Base-by-base conservation (phyloP, 2,888 invertebrate genomes). In the Melanophora roralis region DNA sequence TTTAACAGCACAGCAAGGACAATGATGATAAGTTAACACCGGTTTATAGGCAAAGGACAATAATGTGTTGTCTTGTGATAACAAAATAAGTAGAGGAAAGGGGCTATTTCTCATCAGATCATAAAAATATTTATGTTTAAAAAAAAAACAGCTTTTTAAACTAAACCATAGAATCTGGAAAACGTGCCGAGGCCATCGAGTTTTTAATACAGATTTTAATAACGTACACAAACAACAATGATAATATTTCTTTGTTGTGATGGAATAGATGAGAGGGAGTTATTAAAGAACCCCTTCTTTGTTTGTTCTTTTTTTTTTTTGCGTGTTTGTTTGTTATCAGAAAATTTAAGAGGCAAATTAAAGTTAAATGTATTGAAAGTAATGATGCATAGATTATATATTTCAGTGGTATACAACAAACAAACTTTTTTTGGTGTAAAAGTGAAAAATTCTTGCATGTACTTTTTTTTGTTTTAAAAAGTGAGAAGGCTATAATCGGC, bases 21-120 rank as follows among this genome's bases (percentile, higher is more conserved):
- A 80, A 68, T 59, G 64, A 65, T 73, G 57, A 73, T 57, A 76
- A 76, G 72, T 72, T 71, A 72, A 68, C 71, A 64, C 43, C 60
- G 47, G 47, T 55, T 69, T 62, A 60, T 34, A 64, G 38, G 45
- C 40, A 38, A 57, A 71, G 69, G 64, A 77, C 76, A 68, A 60
- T 75, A 53, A 27, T 45, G 34, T 64, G 45, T 23, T 55, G 6
- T 8, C 11, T 2, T 5, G 21, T 60, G 27, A 2, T 0, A 27
- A 7, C 9, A 16, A 38, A n/a, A 16, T 16, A 23, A 34, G 23
- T 4, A n/a, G 12, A 23, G 47, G 6, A 6, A 11, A 16, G 43
- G 14, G 12, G 21, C 40, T 5, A n/a, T 51, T 38, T 23, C 36
- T 16, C 0, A 36, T 57, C 45, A 38, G 21, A 11, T 55, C 14